These are phyloP conservation scores for Archegozetes longisetosus DNA, from an alignment of 1,140 invertebrate species.

Conservation along the genomic window DNA sequence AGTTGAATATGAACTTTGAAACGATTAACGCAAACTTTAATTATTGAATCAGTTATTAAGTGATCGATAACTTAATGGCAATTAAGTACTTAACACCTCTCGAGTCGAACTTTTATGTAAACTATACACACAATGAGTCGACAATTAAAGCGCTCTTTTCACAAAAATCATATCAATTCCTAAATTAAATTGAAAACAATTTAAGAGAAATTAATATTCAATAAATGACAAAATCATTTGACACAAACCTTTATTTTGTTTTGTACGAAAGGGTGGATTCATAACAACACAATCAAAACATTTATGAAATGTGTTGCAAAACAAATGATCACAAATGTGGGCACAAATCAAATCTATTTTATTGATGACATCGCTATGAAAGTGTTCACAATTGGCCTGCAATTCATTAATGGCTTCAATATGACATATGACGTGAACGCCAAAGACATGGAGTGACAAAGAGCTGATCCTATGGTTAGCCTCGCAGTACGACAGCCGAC, in stretches of 20 bases:
- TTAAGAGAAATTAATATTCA: conserved; percentile 8
- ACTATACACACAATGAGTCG: conserved; percentile 49
- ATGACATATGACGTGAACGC: conserved; percentile 19
- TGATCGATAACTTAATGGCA: too few relatives aligned
- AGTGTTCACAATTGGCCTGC: not conserved
- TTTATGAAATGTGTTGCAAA: conserved; percentile 32
- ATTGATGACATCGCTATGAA: not conserved
- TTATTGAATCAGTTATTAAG: too few relatives aligned
- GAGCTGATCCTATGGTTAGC: conserved; percentile 55
- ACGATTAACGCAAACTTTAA: too few relatives aligned
- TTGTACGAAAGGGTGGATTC: conserved; percentile 98
- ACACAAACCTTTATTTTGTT: conserved; percentile 45
- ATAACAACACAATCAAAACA: conserved; percentile 86
- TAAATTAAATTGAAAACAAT: too few relatives aligned
- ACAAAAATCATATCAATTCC: conserved; percentile 77
- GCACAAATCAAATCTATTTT: conserved; percentile 51
- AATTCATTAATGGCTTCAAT: not conserved
- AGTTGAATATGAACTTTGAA: too few relatives aligned
- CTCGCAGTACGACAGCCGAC: conserved; percentile 82
- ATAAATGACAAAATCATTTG: conserved; percentile 22
- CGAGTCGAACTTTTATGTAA: conserved; percentile 1
- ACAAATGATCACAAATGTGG: conserved; percentile 26
- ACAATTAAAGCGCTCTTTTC: conserved; percentile 48
- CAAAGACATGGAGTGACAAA: conserved; percentile 40
- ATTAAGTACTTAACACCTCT: too few relatives aligned